A percentile compares a stretch with the other conserved stretches of the same genome.
These are phyloP conservation scores for Phoenicopterus ruber DNA, from an alignment of 2,113 vertebrate species.

Conservation along the genomic window DNA sequence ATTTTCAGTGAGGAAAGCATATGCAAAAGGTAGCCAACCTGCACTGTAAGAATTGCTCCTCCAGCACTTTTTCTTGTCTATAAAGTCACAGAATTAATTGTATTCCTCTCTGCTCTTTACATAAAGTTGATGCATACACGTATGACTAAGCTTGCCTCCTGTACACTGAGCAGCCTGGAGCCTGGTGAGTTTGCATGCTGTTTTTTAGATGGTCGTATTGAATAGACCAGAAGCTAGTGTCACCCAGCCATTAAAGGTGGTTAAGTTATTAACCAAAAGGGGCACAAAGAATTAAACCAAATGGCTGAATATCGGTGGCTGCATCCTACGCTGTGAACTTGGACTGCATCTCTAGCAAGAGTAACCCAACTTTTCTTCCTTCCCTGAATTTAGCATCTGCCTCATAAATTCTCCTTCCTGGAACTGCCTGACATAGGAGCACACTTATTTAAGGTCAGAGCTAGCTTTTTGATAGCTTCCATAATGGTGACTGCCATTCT, in stretches of 20 bases:
- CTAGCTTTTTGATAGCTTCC: conserved; percentile 49
- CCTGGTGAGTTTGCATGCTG: accelerated
- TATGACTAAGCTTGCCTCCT: not conserved
- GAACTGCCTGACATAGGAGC: not conserved
- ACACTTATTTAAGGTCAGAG: conserved; percentile 43
- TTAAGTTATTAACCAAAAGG: not conserved
- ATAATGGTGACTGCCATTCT: conserved; percentile 40
- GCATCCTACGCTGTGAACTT: not conserved
- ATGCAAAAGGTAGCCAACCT: not conserved
- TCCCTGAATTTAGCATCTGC: not conserved
- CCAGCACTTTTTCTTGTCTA: not conserved
- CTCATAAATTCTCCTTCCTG: conserved; percentile 24
- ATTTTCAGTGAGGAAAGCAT: conserved; percentile 4
- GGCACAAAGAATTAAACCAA: not conserved
- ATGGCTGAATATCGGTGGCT: not conserved
- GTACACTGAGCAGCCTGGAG: not conserved
- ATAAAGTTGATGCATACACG: accelerated
- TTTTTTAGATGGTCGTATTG: not conserved
- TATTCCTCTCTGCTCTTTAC: not conserved
- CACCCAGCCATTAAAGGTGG: not conserved
- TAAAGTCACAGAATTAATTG: not conserved
- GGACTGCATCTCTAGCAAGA: not conserved
- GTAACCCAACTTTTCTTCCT: not conserved
- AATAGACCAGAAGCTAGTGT: not conserved
- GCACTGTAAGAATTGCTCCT: not conserved